phyloP scores from a whole-genome alignment of 2,113 vertebrate genomes.

The Pseudopipra pipra region DNA sequence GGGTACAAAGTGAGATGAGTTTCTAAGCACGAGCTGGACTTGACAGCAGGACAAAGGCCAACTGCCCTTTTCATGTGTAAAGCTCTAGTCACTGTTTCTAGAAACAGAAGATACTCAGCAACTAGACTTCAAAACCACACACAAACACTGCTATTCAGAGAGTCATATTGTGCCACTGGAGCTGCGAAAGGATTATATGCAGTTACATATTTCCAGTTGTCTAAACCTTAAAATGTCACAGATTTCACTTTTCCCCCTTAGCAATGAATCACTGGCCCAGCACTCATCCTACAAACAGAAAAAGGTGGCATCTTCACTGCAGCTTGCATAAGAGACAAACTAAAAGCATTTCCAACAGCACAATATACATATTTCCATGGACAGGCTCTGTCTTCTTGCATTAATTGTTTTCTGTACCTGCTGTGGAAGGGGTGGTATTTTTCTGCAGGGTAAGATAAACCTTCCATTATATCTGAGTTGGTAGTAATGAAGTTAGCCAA shows the following conservation, averaged over 20 bases:
- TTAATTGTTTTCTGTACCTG: neutral
- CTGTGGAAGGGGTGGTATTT: neutral
- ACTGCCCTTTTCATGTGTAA: neutral
- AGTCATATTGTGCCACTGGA: neutral
- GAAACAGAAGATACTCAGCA: neutral
- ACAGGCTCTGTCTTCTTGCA: neutral
- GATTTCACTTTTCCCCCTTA: neutral
- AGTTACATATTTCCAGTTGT: accelerated
- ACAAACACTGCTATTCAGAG: accelerated
- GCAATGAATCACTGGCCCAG: neutral
- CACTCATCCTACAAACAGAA: neutral
- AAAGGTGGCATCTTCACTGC: neutral
- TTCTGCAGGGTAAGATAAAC: neutral
- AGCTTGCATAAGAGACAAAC: neutral
- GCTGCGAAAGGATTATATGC: neutral
- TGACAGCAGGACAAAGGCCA: neutral
- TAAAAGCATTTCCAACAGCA: neutral
- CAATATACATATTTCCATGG: accelerated
- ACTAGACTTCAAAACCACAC: accelerated
- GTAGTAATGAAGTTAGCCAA: neutral
- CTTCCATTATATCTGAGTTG: neutral
- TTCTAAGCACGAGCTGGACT: no score
- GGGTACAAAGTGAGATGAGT: accelerated
- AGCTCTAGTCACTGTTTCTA: accelerated
- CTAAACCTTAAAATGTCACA: neutral